phyloP scores from a whole-genome alignment of 2,113 vertebrate species.

The Marmota flaviventris region DNA sequence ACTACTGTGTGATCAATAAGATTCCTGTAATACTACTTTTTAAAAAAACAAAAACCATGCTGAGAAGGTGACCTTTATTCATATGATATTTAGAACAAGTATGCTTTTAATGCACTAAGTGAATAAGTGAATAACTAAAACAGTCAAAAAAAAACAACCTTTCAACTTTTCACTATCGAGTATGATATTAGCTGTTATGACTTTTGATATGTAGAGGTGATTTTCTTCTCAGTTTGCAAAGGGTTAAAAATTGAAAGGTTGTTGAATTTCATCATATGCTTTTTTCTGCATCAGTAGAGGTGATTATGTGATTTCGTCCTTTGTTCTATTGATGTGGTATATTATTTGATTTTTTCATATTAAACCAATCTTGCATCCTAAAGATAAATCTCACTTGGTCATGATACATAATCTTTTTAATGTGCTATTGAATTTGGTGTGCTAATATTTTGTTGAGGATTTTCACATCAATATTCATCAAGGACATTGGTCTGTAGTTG shows the following conservation, averaged over 20 bases:
- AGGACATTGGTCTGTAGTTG: background rate
- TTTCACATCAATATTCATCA: background rate
- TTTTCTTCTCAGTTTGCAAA: background rate
- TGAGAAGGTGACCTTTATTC: conserved; percentile 74
- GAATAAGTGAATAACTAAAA: conserved; percentile 68
- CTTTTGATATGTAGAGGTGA: background rate
- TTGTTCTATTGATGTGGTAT: background rate
- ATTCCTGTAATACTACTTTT: conserved; percentile 85
- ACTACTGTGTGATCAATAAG: conserved; percentile 76
- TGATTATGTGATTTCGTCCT: background rate
- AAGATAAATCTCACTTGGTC: background rate
- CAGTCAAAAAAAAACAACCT: background rate
- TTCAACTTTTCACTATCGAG: background rate
- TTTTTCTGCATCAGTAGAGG: background rate
- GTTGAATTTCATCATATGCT: background rate
- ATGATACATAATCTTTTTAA: background rate
- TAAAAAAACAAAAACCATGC: conserved; percentile 73
- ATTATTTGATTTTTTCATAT: background rate
- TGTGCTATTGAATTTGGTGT: background rate
- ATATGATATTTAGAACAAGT: conserved; percentile 26
- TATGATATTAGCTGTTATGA: background rate
- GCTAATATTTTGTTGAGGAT: background rate
- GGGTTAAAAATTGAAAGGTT: background rate
- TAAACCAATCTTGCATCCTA: background rate
- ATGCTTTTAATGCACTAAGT: conserved; percentile 36